Percentiles rank a stretch among this genome's conserved stretches.
Conservation (phyloP, 2,113 vertebrate genomes). For the Nerophis ophidion region DNA sequence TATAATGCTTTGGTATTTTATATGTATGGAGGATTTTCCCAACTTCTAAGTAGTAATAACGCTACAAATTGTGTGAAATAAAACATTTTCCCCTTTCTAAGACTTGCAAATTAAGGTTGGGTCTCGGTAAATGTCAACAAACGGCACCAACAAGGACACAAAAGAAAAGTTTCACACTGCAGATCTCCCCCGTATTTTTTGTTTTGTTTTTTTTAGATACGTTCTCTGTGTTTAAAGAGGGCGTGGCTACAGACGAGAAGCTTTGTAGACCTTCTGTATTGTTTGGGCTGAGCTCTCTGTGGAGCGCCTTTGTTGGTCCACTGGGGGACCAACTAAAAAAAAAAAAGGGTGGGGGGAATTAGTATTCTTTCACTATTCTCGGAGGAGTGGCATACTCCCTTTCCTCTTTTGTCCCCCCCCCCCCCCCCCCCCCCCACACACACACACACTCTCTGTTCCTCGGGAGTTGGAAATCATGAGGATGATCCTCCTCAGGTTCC, state of each 20-base stretch:
- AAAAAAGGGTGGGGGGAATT: conserved; percentile 64
- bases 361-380: conserved; percentile 73
- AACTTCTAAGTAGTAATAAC: no score
- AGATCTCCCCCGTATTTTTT: conserved; percentile 14
- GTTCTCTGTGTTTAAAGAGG: conserved; percentile 38
- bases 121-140: background rate
- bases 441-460: background rate
- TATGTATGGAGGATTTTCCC: no score
- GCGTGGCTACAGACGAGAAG: conserved; percentile 50
- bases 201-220: conserved; percentile 8
- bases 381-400: conserved; percentile 51
- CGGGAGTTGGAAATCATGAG: no score
- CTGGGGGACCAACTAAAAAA: conserved; percentile 6
- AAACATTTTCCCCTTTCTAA: no score
- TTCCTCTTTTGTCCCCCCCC: conserved; percentile 53
- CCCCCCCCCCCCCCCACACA: conserved; percentile 27
- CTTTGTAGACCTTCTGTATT: conserved; percentile 55
- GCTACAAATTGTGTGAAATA: no score
- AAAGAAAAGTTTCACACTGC: conserved; percentile 38
- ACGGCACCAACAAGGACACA: conserved; percentile 30
- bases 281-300: conserved; percentile 60
- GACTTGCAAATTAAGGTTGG: no score
- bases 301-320: conserved; percentile 68
- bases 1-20: no score
- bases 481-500: no score